Conservation (phyloP, 2,797 vertebrate species). For the Parauchenoglanis ngamensis region DNA sequence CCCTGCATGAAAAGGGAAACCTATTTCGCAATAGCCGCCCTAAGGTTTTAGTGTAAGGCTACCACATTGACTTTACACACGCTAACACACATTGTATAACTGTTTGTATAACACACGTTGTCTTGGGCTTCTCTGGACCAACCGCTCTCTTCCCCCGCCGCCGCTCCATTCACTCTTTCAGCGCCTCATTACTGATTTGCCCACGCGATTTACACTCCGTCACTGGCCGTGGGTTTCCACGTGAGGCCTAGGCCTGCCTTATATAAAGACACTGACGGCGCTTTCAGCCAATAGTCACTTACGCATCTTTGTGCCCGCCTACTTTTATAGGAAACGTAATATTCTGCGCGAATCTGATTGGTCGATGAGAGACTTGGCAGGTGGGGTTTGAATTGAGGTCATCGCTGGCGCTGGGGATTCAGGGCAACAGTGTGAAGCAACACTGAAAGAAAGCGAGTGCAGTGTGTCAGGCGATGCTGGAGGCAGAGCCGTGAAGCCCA, state of each 20-base stretch:
- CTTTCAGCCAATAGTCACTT: slow-evolving; percentile 50
- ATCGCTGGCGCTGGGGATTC: slow-evolving; percentile 53
- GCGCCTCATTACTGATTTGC: slow-evolving; percentile 67
- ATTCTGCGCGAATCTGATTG: slow-evolving; percentile 55
- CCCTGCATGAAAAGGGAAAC: not conserved
- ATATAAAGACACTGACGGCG: slow-evolving; percentile 71
- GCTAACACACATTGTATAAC: slow-evolving; percentile 75
- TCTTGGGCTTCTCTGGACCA: slow-evolving; percentile 62
- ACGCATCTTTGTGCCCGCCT: fast-evolving
- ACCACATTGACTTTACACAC: slow-evolving; percentile 67
- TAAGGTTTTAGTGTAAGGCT: not conserved
- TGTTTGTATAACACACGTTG: slow-evolving; percentile 76
- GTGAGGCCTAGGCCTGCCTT: slow-evolving; percentile 72
- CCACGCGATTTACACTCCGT: slow-evolving; percentile 57
- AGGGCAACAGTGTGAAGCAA: slow-evolving; percentile 53
- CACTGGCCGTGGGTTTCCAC: slow-evolving; percentile 70
- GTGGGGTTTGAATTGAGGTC: slow-evolving; percentile 68
- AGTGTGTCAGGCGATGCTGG: slow-evolving; percentile 31
- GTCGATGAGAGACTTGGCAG: not conserved
- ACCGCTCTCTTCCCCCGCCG: slow-evolving; percentile 58
- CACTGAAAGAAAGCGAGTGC: slow-evolving; percentile 1
- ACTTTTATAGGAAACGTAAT: slow-evolving; percentile 21
- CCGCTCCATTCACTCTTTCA: slow-evolving; percentile 63
- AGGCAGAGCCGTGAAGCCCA: not conserved
- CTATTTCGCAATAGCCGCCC: not conserved